Conservation (phyloP, 2,113 vertebrate genomes). For the Cinclus cinclus region DNA sequence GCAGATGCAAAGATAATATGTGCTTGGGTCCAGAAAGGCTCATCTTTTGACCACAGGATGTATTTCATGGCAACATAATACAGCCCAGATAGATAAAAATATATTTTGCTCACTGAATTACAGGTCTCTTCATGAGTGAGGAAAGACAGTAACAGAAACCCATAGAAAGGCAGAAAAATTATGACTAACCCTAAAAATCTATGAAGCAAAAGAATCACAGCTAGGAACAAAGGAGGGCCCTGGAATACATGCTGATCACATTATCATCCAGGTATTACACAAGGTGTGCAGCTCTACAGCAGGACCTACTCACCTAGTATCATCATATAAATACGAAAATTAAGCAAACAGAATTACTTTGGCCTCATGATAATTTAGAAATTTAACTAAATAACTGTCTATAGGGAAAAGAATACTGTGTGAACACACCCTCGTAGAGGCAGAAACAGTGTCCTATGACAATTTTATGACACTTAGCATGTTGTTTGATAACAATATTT, state of each 20-base stretch:
- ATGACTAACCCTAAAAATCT: not conserved
- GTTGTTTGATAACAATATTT: not conserved
- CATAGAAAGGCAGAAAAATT: not conserved
- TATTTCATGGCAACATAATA: not conserved
- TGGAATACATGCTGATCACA: accelerated
- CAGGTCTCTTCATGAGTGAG: not conserved
- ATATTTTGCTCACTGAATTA: not conserved
- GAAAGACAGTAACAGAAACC: not conserved
- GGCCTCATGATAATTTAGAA: not conserved
- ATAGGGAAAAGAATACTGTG: not conserved
- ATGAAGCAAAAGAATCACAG: not conserved
- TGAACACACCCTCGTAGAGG: not conserved
- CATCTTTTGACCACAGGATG: not conserved
- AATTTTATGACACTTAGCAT: not conserved
- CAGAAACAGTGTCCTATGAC: not conserved
- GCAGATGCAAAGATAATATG: not conserved
- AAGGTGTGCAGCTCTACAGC: not conserved
- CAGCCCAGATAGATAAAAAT: not conserved
- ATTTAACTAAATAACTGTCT: not conserved
- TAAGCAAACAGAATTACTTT: not conserved
- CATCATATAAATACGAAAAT: not conserved
- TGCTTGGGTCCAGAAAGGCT: not conserved
- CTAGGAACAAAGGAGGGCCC: not conserved
- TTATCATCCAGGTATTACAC: not conserved
- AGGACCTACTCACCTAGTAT: not conserved